Evolutionary conservation across 2,797 vertebrate species (phyloP).

Genomic region (Gallinago solitaria): DNA sequence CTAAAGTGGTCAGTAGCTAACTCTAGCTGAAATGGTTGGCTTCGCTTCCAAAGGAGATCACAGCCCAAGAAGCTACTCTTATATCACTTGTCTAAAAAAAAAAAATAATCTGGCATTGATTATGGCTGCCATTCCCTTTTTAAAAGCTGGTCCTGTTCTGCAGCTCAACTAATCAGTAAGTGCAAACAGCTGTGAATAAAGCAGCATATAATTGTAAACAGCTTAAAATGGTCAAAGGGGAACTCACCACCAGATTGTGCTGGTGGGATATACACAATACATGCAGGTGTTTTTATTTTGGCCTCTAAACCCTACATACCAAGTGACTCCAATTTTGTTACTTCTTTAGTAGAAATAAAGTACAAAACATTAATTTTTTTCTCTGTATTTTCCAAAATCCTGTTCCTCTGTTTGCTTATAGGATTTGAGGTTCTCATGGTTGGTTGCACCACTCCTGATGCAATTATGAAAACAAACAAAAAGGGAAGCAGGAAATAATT

Average conservation of each 20-base stretch:
- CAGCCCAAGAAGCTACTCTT: rapidly evolving
- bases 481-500: conserved; percentile 10
- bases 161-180: neutral
- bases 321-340: neutral
- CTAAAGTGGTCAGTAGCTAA: neutral
- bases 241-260: neutral
- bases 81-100: no score
- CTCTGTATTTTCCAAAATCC: neutral
- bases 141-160: neutral
- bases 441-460: neutral
- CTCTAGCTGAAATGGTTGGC: neutral
- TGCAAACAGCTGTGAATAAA: neutral
- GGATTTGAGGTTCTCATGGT: neutral
- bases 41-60: neutral
- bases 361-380: neutral
- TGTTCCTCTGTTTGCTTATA: neutral
- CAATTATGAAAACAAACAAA: conserved; percentile 30
- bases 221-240: neutral
- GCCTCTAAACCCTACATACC: neutral
- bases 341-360: neutral
- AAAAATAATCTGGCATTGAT: neutral
- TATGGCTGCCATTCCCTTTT: neutral
- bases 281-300: neutral
- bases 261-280: neutral
- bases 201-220: neutral